Evolutionary conservation across 1,140 invertebrate species (phyloP), one percentile per base, ranked within the genome.

Genomic region (Euwallacea fornicatus): DNA sequence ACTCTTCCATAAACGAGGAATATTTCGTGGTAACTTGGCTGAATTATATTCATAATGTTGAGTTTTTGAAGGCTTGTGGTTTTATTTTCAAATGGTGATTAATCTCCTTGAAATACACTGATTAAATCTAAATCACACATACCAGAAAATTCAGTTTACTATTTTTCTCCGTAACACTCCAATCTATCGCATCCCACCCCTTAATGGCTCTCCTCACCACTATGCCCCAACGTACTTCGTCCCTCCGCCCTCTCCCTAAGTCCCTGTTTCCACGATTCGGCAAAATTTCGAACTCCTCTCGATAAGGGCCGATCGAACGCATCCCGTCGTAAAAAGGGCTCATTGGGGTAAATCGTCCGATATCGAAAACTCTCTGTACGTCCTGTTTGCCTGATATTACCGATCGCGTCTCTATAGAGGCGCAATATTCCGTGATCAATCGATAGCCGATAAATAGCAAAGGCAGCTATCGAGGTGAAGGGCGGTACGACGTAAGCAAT

Each of bases 371-470:
- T 41, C 47, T 15, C 11, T n/a, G 13, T n/a, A 2, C 15, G 7
- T 56, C 56, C 69, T 70, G 69, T 44, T 70, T 41, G 42, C 69
- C 69, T 70, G 54, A 44, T 70, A 63, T 21, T 58, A 7, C 61
- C 69, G 42, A 70, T 70, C 59, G 21, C 61, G 44, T 47, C 42
- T 55, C 50, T 70, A 59, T 65, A 46, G 55, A 61, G 9, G 42
- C 56, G 66, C 11, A 43, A 13, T n/a, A 46, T 60, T 6, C 41
- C 9, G 21, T 33, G 55, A 58, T 58, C 59, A 61, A 61, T 61
- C 59, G 59, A 61, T 61, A n/a, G 16, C 55, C 55, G 58, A 42
- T 60, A 9, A 15, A 56, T 56, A 33, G 21, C 1, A 33, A 33
- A 33, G 21, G 21, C 21, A 33, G 21, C 3, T n/a, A 56, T 56